Evolutionary conservation across 2,113 vertebrate genomes (phyloP), one percentile per base, ranked within the genome.

Genomic region (Etheostoma cragini): DNA sequence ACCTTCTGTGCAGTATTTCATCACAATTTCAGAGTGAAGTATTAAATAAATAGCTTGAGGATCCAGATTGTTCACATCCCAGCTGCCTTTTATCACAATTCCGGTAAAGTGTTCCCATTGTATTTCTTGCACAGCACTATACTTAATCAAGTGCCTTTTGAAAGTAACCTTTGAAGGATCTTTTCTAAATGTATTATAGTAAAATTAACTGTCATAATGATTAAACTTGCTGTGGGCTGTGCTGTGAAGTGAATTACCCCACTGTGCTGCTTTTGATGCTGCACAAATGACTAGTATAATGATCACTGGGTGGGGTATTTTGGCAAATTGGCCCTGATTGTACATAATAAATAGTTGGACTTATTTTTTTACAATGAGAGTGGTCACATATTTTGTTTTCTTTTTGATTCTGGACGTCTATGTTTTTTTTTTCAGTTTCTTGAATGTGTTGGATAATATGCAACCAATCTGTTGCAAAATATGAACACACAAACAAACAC

Each of bases 31-130:
- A 46, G 26, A 50, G 16, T 83, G 57, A 81, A 62, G 49, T 69
- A 72, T 71, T 68, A 62, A 66, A 88, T 22, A 85, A 86, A 86
- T 76, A 58, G 71, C 65, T 75, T 71, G 70, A 87, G 86, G 72
- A 87, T 83, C 54, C 66, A 57, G 72, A 83, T 70, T 85, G 79
- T 87, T 87, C 26, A 2, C 70, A 62, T 75, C 61, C 69, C 77
- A 30, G 50, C 78, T 63, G 50, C 66, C 70, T 88, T 86, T 87
- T 73, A 70, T 87, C 77, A 42, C 24, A n/a, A 57, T 66, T 85
- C 67, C 47, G 72, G 78, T 87, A 79, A 87, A 85, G 72, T 47
- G 50, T 30, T 70, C 22, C 19, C 49, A 49, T 66, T 87, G 67
- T 79, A 65, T 78, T 77, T 68, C 72, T 62, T 13, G 4, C 57